Conservation (phyloP, 2,797 vertebrate species). For the Peromyscus attwateri region DNA sequence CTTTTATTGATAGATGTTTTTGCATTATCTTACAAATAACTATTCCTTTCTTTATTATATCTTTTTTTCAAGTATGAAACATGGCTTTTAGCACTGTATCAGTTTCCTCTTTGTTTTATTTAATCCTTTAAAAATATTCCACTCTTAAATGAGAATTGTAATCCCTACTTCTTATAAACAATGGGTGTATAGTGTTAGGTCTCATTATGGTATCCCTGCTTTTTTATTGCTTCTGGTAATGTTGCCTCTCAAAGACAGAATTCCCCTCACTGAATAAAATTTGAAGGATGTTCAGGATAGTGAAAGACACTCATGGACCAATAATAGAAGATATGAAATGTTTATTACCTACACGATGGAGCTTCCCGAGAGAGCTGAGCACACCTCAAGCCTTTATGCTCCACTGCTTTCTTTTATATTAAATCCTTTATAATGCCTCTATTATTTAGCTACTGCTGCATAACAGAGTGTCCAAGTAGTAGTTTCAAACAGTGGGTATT, state of each 20-base stretch:
- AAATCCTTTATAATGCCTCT: background rate
- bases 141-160: background rate
- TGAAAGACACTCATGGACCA: background rate
- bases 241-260: background rate
- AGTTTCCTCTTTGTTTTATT: background rate
- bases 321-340: background rate
- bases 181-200: background rate
- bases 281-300: background rate
- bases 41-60: background rate
- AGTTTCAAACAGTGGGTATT: background rate
- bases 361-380: background rate
- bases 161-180: background rate
- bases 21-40: background rate
- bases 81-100: background rate
- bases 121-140: background rate
- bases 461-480: background rate
- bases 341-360: background rate
- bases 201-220: background rate
- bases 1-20: background rate
- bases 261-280: background rate
- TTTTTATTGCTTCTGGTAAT: background rate
- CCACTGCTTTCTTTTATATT: background rate
- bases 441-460: background rate
- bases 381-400: background rate
- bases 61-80: background rate